These are phyloP conservation scores for Tuta absoluta DNA, from an alignment of 2,888 invertebrate species.

Conservation along the genomic window DNA sequence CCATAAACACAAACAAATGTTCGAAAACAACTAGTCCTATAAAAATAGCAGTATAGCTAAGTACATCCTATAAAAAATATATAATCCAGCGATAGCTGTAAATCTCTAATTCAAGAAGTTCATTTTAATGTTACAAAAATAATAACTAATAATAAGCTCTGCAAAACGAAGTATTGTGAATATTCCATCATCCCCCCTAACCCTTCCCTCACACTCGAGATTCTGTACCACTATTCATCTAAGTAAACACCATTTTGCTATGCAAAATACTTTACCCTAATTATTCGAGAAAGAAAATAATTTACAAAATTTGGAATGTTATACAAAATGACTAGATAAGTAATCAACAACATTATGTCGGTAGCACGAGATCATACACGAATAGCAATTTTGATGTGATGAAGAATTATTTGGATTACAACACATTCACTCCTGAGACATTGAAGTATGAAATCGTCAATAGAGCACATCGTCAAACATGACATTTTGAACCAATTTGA, in stretches of 20 bases:
- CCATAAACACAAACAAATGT: conserved; percentile 54
- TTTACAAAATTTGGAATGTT: conserved; percentile 74
- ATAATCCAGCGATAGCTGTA: conserved; percentile 70
- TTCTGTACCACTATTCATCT: conserved; percentile 56
- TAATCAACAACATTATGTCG: conserved; percentile 45
- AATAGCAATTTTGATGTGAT: conserved; percentile 22
- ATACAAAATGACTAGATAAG: conserved; percentile 76
- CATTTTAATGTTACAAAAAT: conserved; percentile 65
- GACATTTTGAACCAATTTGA: conserved; percentile 40
- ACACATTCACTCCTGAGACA: conserved; percentile 21
- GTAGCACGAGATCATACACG: conserved; percentile 57
- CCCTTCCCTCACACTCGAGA: conserved; percentile 44
- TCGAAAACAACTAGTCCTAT: conserved; percentile 69
- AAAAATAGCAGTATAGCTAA: conserved; percentile 79
- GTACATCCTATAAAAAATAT: conserved; percentile 80
- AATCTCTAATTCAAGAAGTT: conserved; percentile 71
- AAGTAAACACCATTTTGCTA: conserved; percentile 76
- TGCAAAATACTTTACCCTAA: conserved; percentile 77
- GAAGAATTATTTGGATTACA: conserved; percentile 10
- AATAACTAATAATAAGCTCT: conserved; percentile 55
- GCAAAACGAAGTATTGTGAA: conserved; percentile 47
- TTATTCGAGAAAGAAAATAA: conserved; percentile 60
- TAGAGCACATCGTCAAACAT: conserved; percentile 52
- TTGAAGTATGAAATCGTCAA: conserved; percentile 27
- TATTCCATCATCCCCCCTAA: conserved; percentile 11